phyloP scores from a whole-genome alignment of 2,888 invertebrate genomes.

The Apoda limacodes region DNA sequence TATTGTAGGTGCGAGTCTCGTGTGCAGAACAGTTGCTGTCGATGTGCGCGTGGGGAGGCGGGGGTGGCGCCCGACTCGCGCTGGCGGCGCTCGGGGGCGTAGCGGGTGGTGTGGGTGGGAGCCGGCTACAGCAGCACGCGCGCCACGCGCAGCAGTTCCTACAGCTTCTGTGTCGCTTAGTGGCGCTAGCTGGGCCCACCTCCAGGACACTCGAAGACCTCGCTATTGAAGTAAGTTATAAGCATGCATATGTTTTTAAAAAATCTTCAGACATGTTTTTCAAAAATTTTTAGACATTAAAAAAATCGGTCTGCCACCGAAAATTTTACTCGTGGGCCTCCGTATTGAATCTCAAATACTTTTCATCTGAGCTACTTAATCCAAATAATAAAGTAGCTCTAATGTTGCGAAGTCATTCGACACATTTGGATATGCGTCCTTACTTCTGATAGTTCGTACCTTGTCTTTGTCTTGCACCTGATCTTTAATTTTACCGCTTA shows the following conservation, averaged over 20 bases:
- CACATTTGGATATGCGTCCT: no score
- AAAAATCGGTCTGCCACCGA: no score
- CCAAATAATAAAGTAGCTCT: no score
- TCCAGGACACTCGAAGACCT: conserved; percentile 75
- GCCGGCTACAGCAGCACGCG: conserved; percentile 67
- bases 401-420: no score
- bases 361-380: background rate
- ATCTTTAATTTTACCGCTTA: no score
- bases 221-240: conserved; percentile 37
- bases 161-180: conserved; percentile 75
- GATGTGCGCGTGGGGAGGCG: conserved; percentile 85
- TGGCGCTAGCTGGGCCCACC: conserved; percentile 76
- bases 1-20: conserved; percentile 73
- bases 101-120: conserved; percentile 55
- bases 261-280: no score
- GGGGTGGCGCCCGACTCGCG: conserved; percentile 50
- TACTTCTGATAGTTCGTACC: no score
- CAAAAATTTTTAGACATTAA: no score
- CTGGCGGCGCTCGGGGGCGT: conserved; percentile 46
- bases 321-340: no score
- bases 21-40: conserved; percentile 88
- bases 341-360: no score
- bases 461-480: no score
- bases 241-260: no score
- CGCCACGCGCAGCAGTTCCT: conserved; percentile 84